A percentile compares a stretch with the other conserved stretches of the same genome.
phyloP scores from a whole-genome alignment of 2,797 vertebrate species.

The Anas bernieri region DNA sequence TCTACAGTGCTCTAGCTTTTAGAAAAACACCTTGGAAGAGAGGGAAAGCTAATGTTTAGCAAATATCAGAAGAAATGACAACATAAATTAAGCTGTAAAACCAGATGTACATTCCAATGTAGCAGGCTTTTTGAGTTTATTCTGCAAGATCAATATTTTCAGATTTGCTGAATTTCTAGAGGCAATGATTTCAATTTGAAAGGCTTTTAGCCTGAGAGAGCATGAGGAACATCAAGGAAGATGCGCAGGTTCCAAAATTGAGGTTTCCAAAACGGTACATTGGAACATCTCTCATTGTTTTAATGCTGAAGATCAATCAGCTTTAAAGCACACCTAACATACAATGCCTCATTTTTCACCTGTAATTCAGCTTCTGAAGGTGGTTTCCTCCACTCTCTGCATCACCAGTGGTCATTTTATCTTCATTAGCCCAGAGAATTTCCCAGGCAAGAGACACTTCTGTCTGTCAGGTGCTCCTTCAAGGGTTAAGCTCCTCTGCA shows the following conservation, averaged over 20 bases:
- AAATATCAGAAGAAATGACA: neutral
- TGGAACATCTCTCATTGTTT: neutral
- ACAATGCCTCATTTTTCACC: neutral
- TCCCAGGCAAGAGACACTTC: neutral
- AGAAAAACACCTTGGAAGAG: neutral
- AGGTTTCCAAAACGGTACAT: neutral
- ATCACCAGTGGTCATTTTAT: neutral
- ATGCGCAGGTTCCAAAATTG: neutral
- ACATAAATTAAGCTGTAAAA: neutral
- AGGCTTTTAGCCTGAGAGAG: neutral
- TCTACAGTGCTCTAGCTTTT: neutral
- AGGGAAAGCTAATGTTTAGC: neutral
- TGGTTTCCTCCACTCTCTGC: neutral
- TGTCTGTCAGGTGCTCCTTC: neutral
- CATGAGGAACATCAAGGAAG: neutral
- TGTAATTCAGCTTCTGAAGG: neutral
- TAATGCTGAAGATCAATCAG: neutral
- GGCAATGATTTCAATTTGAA: conserved; percentile 13
- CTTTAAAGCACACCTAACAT: neutral
- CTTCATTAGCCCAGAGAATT: neutral
- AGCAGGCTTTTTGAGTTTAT: neutral
- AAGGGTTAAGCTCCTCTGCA: neutral
- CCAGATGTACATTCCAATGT: conserved; percentile 8
- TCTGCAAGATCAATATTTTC: neutral
- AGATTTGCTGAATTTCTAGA: conserved; percentile 38